phyloP scores from a whole-genome alignment of 1,140 invertebrate species.

The Lineus longissimus region DNA sequence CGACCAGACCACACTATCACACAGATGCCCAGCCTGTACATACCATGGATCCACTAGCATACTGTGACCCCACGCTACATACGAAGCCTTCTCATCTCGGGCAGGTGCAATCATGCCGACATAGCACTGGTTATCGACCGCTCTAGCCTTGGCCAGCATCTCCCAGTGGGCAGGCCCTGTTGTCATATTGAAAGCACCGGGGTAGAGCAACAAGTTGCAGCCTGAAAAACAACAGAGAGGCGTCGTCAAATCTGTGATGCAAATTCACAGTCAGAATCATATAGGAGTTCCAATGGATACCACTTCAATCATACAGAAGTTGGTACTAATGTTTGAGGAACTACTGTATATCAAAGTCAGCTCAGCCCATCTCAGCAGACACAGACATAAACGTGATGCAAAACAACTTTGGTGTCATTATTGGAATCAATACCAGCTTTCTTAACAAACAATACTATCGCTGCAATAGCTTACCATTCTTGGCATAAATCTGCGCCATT shows the following conservation, averaged over 20 bases:
- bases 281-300: too few species aligned
- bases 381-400: too few species aligned
- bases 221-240: constrained; percentile 55
- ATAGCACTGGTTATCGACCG: constrained; percentile 75
- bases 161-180: constrained; percentile 93
- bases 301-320: too few species aligned
- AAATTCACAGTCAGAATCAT: too few species aligned
- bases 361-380: too few species aligned
- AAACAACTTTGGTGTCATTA: too few species aligned
- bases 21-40: constrained; percentile 7
- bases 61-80: constrained; percentile 87
- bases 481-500: constrained; percentile 78
- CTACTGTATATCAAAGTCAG: too few species aligned
- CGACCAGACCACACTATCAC: background rate
- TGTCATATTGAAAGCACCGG: constrained; percentile 93
- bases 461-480: constrained; percentile 66
- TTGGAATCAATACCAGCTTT: too few species aligned
- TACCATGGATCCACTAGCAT: constrained; percentile 80
- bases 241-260: too few species aligned
- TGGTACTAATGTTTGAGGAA: too few species aligned
- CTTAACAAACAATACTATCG: too few species aligned
- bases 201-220: constrained; percentile 81
- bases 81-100: constrained; percentile 66
- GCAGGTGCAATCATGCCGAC: constrained; percentile 66
- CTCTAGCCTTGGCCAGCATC: constrained; percentile 71